Conservation (phyloP, 1,140 invertebrate species). For the Drosophila kurseongensis region DNA sequence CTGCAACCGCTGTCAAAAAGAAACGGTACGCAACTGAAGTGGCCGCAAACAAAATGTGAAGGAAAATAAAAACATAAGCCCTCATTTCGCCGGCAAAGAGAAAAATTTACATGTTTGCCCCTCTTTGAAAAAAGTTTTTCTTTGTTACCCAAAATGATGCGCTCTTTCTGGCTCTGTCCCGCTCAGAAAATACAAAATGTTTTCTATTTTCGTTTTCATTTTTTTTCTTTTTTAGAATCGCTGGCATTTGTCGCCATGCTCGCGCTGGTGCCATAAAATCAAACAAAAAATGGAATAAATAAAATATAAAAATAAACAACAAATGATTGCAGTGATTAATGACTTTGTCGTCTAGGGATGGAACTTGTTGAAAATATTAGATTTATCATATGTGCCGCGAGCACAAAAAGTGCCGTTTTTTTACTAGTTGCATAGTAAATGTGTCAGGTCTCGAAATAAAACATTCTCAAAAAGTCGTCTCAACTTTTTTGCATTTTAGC, state of each 20-base stretch:
- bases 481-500: background rate
- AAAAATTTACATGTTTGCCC: constrained; percentile 16
- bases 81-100: constrained; percentile 34
- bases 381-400: constrained; percentile 22
- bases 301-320: constrained; percentile 68
- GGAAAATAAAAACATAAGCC: constrained; percentile 19
- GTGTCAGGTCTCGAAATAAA: background rate
- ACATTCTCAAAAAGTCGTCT: background rate
- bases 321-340: constrained; percentile 66
- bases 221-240: constrained; percentile 24
- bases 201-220: constrained; percentile 43
- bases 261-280: constrained; percentile 50
- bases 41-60: constrained; percentile 15
- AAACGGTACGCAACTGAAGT: constrained; percentile 39
- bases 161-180: constrained; percentile 19
- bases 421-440: background rate
- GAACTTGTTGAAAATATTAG: constrained; percentile 27
- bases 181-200: constrained; percentile 15
- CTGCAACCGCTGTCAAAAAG: constrained; percentile 34
- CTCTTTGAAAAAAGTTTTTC: constrained; percentile 34
- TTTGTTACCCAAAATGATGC: constrained; percentile 5
- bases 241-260: constrained; percentile 58
- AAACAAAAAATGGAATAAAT: constrained; percentile 43
- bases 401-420: constrained; percentile 6
- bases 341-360: constrained; percentile 43